Percentiles rank a stretch among this genome's conserved stretches.
phyloP scores from a whole-genome alignment of 2,113 vertebrate genomes.

The Pogonocichla stellata region DNA sequence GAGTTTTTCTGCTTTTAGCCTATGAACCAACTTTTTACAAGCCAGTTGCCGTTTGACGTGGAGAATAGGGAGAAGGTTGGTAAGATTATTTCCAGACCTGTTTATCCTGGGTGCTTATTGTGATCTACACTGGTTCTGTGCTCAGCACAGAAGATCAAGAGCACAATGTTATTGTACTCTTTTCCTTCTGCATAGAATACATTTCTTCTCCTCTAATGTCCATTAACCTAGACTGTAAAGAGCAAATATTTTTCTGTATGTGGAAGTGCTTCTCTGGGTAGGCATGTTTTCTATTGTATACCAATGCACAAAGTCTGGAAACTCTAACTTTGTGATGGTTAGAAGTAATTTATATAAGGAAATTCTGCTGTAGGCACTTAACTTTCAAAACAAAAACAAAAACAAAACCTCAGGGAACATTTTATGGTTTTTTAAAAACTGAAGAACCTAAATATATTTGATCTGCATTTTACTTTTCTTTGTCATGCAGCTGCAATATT shows the following conservation, averaged over 20 bases:
- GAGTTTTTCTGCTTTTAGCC: conserved; percentile 37
- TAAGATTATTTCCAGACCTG: neutral
- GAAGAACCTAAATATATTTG: neutral
- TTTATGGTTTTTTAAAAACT: neutral
- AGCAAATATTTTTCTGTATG: neutral
- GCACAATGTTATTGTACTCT: neutral
- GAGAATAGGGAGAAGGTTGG: neutral
- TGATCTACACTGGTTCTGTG: neutral
- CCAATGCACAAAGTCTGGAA: neutral
- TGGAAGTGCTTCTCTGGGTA: neutral
- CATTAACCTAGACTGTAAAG: neutral
- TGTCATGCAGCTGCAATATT: neutral
- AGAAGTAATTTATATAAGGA: neutral
- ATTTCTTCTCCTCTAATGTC: neutral
- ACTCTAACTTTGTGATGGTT: neutral
- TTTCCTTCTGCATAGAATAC: neutral
- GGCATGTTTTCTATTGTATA: neutral
- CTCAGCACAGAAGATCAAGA: neutral
- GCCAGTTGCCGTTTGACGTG: neutral
- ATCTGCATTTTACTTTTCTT: neutral
- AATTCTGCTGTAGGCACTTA: neutral
- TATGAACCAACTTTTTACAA: neutral
- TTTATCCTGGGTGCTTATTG: neutral
- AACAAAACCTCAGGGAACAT: neutral
- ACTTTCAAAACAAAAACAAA: neutral